Evolutionary conservation across 1,140 invertebrate genomes (phyloP), one percentile per base, ranked within the genome.

Genomic region (Tribolium castaneum): DNA sequence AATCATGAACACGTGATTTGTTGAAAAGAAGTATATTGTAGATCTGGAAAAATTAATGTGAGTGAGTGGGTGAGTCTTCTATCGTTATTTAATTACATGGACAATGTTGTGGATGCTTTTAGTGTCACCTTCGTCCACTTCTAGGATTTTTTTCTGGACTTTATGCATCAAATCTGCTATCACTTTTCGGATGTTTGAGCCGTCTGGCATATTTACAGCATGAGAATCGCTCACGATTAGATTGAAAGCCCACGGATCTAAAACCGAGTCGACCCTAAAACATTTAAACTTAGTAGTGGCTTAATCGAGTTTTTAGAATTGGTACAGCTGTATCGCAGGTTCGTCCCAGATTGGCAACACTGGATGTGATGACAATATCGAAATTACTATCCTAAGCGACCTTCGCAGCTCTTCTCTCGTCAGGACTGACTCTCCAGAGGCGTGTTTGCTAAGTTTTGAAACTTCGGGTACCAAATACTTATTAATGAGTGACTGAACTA

Each of bases 81-180:
- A 6, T 16, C 1, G 13, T 1, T 13, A 45, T 10, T 50, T 76
- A 85, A 80, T 79, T 81, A 87, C 85, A 76, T 82, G 78, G 59
- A 93, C 89, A 14, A 96, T 84, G 76, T 86, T 85, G 76, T 89
- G 88, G 19, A 95, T 88, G 76, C 92, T 92, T 82, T 94, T 94
- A 0, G 92, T 95, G 84, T 96, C 93, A 84, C 95, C 94, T 85
- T 93, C 92, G 72, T 88, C 87, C 52, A 88, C 87, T 39, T 88
- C 85, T n/a, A 93, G 84, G 78, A 95, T 88, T 78, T 89, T 88
- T 49, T 87, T 86, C 79, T 93, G 90, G 2, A 94, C 82, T 70
- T 85, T 81, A 12, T 87, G 86, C 76, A 93, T 88, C 2, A 88
- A 82, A 52, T 90, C 85, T 1, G 88, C 87, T 1, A 95, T 82